Conservation (phyloP, 2,113 vertebrate species). For the Hippolais icterina region DNA sequence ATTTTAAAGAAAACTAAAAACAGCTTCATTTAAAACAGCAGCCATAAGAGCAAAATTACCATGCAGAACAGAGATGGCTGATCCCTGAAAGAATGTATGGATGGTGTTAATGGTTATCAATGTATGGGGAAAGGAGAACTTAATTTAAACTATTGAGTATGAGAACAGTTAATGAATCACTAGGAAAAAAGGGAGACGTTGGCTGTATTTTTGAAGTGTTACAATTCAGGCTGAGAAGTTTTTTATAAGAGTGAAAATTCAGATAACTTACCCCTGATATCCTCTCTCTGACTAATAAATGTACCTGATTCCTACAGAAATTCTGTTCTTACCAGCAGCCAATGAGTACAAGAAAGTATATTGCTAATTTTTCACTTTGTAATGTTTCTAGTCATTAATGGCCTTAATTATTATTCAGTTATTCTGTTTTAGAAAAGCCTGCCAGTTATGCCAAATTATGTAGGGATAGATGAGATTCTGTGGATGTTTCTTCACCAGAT, state of each 20-base stretch:
- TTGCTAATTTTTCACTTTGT: constrained; percentile 19
- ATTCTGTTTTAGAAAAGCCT: constrained; percentile 34
- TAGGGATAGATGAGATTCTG: not conserved
- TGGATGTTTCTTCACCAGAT: not conserved
- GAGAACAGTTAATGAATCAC: not conserved
- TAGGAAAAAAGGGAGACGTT: not conserved
- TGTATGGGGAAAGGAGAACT: not conserved
- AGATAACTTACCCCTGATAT: not conserved
- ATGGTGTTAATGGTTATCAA: not conserved
- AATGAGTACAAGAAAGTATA: not conserved
- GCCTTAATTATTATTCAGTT: constrained; percentile 53
- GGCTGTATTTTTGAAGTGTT: not conserved
- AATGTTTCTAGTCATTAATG: constrained; percentile 45
- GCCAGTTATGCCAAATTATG: constrained; percentile 3
- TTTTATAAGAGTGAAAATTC: not conserved
- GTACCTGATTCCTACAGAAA: not conserved
- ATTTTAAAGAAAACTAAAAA: not conserved
- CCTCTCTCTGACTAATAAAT: not conserved
- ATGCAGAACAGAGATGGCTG: not conserved
- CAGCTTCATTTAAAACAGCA: not conserved
- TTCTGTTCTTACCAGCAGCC: not conserved
- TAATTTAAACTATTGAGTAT: not conserved
- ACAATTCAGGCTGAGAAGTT: not conserved
- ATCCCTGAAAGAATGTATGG: not conserved
- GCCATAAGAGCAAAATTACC: not conserved